A percentile compares a stretch with the other conserved stretches of the same genome.
Conservation (phyloP, 2,888 invertebrate genomes). For the Heliconius sara region DNA sequence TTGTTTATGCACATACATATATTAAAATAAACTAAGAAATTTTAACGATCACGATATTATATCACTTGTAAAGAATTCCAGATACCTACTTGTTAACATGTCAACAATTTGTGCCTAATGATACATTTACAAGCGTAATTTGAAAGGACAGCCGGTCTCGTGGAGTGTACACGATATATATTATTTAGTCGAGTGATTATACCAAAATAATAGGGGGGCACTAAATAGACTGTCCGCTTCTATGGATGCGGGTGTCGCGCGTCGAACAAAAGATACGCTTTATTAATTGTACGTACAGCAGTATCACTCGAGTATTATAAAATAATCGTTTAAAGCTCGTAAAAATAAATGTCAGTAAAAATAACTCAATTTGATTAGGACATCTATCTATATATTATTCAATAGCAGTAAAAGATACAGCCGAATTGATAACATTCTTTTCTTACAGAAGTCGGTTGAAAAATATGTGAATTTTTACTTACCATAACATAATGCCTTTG, state of each 20-base stretch:
- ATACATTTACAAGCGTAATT: conserved; percentile 43
- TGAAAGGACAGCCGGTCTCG: conserved; percentile 49
- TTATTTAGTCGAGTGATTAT: conserved; percentile 53
- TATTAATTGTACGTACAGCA: conserved; percentile 54
- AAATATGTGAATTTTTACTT: conserved; percentile 67
- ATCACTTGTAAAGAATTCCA: conserved; percentile 15
- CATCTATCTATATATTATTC: conserved; percentile 1
- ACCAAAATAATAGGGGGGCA: conserved; percentile 57
- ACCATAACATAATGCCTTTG: conserved; percentile 96
- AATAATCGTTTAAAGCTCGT: conserved; percentile 41
- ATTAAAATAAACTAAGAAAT: conserved; percentile 1
- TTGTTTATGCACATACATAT: background rate
- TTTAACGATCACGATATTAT: conserved; percentile 12
- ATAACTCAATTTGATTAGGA: conserved; percentile 16
- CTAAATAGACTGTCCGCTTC: conserved; percentile 56
- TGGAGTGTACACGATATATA: conserved; percentile 46
- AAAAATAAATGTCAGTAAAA: conserved; percentile 36
- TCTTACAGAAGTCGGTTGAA: no score
- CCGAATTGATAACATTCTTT: no score
- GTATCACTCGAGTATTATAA: conserved; percentile 50
- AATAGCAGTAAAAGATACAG: background rate
- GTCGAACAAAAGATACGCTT: conserved; percentile 62
- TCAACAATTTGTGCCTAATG: conserved; percentile 45
- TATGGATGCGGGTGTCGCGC: conserved; percentile 64
- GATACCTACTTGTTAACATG: conserved; percentile 29